Evolutionary conservation across 2,888 invertebrate species (phyloP), one percentile per base, ranked within the genome.

Genomic region (Blomia tropicalis): DNA sequence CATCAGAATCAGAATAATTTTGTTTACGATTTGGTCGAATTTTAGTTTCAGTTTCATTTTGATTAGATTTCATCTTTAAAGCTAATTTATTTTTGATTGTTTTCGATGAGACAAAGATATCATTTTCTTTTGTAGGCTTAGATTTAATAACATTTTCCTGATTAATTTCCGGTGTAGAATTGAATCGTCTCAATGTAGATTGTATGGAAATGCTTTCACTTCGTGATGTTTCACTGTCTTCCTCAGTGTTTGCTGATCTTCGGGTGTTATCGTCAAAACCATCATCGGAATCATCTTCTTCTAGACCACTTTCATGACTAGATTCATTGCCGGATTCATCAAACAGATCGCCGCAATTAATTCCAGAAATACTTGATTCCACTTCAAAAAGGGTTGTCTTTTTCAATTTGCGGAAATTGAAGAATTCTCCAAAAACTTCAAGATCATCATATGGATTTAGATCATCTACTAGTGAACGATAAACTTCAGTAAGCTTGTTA

Each of bases 121-220:
- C n/a, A n/a, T n/a, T n/a, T n/a, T n/a, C n/a, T n/a, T n/a, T n/a
- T n/a, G n/a, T n/a, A n/a, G n/a, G n/a, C n/a, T n/a, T n/a, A n/a
- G n/a, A n/a, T n/a, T n/a, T n/a, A n/a, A n/a, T n/a, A n/a, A n/a
- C n/a, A n/a, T n/a, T n/a, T n/a, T n/a, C n/a, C n/a, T n/a, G n/a
- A n/a, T n/a, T 14, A 19, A 56, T 56, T 36, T 56, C 56, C 2
- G 56, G 56, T 30, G 56, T 56, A 2, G 56, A 56, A 36, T 56
- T 56, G 56, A 56, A 56, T 27, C 56, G 56, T 56, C 29, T 31
- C 23, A 56, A 36, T n/a, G 29, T 29, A 2, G 56, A 56, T 36
- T 56, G 25, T 30, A 25, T 56, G 4, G 54, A 27, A 7, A 22
- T 4, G 5, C n/a, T 4, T 19, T 54, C 29, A 5, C 22, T 27